phyloP scores from a whole-genome alignment of 2,113 vertebrate species.

The Shinisaurus crocodilurus region DNA sequence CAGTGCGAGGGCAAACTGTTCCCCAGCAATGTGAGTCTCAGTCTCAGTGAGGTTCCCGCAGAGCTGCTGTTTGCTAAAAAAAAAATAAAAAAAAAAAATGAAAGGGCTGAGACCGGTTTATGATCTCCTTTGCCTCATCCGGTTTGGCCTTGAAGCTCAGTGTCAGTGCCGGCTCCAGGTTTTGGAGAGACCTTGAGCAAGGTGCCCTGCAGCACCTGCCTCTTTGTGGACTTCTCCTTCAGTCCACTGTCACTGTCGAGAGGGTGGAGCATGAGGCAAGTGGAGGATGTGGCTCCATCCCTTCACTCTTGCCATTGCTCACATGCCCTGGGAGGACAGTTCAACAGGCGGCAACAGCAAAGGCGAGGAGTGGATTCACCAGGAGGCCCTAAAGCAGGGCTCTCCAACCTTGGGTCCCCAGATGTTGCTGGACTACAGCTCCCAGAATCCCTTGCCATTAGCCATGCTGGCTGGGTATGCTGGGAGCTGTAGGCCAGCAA shows the following conservation, averaged over 20 bases:
- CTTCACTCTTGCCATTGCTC: background rate
- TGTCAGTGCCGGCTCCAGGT: background rate
- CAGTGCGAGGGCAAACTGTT: too few relatives aligned
- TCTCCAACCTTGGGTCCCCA: too few relatives aligned
- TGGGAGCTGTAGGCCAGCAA: too few relatives aligned
- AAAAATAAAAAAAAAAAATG: too few relatives aligned
- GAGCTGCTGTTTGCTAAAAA: too few relatives aligned
- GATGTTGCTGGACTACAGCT: too few relatives aligned
- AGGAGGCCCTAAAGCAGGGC: too few relatives aligned
- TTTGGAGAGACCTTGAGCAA: background rate
- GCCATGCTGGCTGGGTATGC: too few relatives aligned
- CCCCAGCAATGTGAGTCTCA: too few relatives aligned
- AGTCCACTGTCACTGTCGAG: background rate
- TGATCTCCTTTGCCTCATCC: background rate
- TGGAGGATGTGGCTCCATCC: background rate
- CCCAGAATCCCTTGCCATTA: too few relatives aligned
- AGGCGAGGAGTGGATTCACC: background rate
- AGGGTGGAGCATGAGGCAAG: background rate
- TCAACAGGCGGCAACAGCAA: background rate
- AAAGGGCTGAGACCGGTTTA: background rate
- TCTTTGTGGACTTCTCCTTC: background rate
- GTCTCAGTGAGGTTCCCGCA: too few relatives aligned
- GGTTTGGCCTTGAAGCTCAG: background rate
- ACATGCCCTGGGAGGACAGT: background rate
- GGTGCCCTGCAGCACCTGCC: background rate